Evolutionary conservation across 2,797 vertebrate species (phyloP).

Genomic region (Podargus strigoides): DNA sequence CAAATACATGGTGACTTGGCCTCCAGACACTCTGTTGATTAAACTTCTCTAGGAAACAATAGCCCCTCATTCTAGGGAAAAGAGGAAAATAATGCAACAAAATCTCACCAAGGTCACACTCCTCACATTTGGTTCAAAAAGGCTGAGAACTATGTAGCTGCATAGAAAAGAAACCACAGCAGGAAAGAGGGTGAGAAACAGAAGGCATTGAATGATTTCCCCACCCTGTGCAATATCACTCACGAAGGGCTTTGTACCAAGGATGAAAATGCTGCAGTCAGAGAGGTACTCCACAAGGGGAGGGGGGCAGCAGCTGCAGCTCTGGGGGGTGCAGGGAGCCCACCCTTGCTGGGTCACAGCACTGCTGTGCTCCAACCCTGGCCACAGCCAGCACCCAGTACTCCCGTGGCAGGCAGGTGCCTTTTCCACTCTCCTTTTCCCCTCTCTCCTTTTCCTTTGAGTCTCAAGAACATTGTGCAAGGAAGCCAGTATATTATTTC

Average conservation of each 20-base stretch:
- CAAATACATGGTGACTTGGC: background rate
- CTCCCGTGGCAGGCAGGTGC: background rate
- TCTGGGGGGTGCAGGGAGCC: background rate
- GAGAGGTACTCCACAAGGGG: rapidly evolving
- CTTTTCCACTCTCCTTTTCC: background rate
- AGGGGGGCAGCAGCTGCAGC: background rate
- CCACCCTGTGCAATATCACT: background rate
- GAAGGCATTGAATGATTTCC: background rate
- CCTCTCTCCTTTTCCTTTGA: background rate
- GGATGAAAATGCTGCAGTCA: background rate
- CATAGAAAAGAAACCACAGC: background rate
- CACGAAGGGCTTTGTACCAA: background rate
- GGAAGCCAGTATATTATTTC: background rate
- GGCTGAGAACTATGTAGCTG: background rate
- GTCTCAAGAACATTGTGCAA: background rate
- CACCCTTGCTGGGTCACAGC: background rate
- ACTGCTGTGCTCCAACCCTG: rapidly evolving
- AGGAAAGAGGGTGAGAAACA: background rate
- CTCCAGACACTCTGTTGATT: background rate
- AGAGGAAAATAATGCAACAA: background rate
- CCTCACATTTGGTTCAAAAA: background rate
- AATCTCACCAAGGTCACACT: background rate
- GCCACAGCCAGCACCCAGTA: background rate
- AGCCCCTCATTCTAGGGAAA: background rate
- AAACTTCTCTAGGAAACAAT: background rate